Base-by-base conservation (phyloP, 2,888 invertebrate genomes). In the Ennomos fuscantarius region DNA sequence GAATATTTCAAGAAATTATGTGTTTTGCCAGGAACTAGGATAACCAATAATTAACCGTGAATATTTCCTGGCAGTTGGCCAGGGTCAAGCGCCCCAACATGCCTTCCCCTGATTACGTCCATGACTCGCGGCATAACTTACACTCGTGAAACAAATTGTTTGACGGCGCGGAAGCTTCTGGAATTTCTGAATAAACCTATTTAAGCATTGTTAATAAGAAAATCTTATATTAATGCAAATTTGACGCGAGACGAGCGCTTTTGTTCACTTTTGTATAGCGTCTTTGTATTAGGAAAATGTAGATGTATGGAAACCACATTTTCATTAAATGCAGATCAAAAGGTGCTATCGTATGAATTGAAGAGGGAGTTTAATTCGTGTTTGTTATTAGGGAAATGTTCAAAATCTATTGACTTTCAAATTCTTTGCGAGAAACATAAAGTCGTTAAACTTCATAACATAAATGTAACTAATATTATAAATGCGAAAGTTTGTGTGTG, bases 161-260 rank as follows among this genome's bases (percentile, higher is more conserved):
- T 82, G 83, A 70, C 84, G 86, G 79, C 70, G 78, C 81, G 88
- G 85, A 90, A 91, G 56, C 54, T 24, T 48, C 33, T 58, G 85
- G 89, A 91, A 55, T 50, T 33, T 44, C 36, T 62, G 61, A 63
- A 68, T 85, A 83, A 87, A 83, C 79, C 77, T 78, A 78, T 81
- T 87, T 82, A 85, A 86, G 70, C 69, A 81, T 79, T 84, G 84
- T 85, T 85, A 86, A 82, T 84, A 78, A 75, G 79, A 80, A 86
- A 84, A 86, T 87, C 86, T 86, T 85, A 86, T 87, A 87, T 84
- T 87, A 84, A 90, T 90, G 87, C 83, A 88, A 89, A 89, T 89
- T 80, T 77, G 75, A 76, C 75, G 76, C 73, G 78, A 74, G 79
- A 82, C 81, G 79, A 84, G 81, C 74, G 73, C 77, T 71, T 79